phyloP scores from a whole-genome alignment of 2,113 vertebrate genomes.

The Engraulis encrasicolus region DNA sequence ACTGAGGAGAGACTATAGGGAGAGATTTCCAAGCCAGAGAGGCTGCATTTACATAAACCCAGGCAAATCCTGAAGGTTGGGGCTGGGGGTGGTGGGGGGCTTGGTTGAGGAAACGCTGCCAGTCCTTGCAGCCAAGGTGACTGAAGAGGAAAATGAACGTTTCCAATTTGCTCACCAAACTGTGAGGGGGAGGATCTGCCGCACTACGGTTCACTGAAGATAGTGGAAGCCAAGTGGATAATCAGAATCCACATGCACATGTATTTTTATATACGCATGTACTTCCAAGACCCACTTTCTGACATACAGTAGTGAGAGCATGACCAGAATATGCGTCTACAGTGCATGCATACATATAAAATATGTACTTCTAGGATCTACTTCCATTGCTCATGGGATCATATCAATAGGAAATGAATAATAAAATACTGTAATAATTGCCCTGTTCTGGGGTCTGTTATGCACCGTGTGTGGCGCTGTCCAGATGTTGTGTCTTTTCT shows the following conservation, averaged over 20 bases:
- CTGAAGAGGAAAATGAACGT: neutral
- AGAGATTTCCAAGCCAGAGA: neutral
- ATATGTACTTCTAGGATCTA: too few species aligned
- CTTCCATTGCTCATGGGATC: too few species aligned
- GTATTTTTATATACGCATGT: neutral
- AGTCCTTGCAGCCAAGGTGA: neutral
- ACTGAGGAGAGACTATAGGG: neutral
- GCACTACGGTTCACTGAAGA: neutral
- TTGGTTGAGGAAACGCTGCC: neutral
- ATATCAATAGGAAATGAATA: too few species aligned
- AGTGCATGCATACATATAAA: too few species aligned
- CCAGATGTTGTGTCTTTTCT: too few species aligned
- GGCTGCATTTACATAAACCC: neutral
- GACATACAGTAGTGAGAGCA: neutral
- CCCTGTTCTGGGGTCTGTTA: too few species aligned
- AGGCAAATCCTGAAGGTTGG: neutral
- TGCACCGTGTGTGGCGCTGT: too few species aligned
- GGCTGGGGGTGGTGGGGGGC: too few species aligned
- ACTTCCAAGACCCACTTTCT: neutral
- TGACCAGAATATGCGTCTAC: too few species aligned
- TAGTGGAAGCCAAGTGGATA: neutral
- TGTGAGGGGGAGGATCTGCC: neutral
- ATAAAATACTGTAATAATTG: too few species aligned
- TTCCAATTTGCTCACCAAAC: neutral
- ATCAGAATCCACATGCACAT: neutral